Evolutionary conservation across 2,888 invertebrate species (phyloP).

Genomic region (Torymus aiolomorphi): DNA sequence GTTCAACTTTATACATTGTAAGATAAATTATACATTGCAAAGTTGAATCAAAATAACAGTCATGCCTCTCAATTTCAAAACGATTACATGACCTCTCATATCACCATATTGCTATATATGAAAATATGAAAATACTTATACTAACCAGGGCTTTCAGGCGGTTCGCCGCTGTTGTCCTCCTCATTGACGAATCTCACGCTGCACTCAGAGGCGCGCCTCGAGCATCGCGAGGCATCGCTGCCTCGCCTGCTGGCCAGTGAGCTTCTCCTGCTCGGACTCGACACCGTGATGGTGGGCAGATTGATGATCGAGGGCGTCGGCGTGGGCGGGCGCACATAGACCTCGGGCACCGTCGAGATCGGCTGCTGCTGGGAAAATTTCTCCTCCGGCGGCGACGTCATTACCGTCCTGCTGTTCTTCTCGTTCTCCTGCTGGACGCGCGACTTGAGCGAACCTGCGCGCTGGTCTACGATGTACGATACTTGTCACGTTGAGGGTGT

Average conservation of each 20-base stretch:
- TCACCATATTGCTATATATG: too few relatives aligned
- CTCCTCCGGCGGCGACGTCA: slow-evolving; percentile 7
- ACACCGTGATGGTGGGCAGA: slow-evolving; percentile 72
- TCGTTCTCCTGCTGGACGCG: slow-evolving; percentile 34
- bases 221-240: slow-evolving; percentile 62
- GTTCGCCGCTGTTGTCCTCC: slow-evolving; percentile 55
- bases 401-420: not conserved
- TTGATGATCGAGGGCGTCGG: slow-evolving; percentile 70
- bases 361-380: slow-evolving; percentile 39
- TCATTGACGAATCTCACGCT: slow-evolving; percentile 70
- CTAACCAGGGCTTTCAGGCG: not conserved
- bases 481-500: slow-evolving; percentile 19
- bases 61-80: too few relatives aligned
- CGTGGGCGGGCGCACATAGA: slow-evolving; percentile 72
- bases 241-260: slow-evolving; percentile 71
- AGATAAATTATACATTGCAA: too few relatives aligned
- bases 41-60: too few relatives aligned
- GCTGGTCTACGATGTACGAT: slow-evolving; percentile 41
- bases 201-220: slow-evolving; percentile 70
- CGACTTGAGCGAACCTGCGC: slow-evolving; percentile 25
- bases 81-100: too few relatives aligned
- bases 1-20: too few relatives aligned
- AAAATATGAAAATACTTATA: not conserved
- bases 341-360: slow-evolving; percentile 72
- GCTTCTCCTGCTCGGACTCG: slow-evolving; percentile 71